Evolutionary conservation across 2,113 vertebrate species (phyloP).

Genomic region (Scolopax mira): DNA sequence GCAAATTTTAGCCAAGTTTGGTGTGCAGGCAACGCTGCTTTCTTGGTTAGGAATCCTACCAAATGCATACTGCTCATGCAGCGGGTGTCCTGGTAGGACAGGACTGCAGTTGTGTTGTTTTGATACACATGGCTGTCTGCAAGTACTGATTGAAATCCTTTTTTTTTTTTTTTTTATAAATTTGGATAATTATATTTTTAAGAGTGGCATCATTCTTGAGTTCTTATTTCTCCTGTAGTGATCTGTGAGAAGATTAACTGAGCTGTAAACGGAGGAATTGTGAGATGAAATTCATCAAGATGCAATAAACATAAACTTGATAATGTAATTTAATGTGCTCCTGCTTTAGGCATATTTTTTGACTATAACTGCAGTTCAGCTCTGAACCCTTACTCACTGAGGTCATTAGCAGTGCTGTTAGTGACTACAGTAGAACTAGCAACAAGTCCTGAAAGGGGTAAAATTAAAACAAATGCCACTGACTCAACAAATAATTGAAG

Average conservation of each 20-base stretch:
- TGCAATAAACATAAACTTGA: not conserved
- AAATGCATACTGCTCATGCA: not conserved
- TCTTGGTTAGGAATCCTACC: not conserved
- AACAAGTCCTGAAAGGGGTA: not conserved
- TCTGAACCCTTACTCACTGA: not conserved
- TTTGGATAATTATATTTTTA: not conserved
- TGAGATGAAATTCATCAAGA: not conserved
- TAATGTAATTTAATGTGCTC: not conserved
- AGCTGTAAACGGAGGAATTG: not conserved
- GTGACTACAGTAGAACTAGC: not conserved
- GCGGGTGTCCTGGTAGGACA: not conserved
- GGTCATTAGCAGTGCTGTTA: not conserved
- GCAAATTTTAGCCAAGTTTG: not conserved
- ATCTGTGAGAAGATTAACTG: not conserved
- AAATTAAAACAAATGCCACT: not conserved
- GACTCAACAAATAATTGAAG: not conserved
- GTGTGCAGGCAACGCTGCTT: accelerated
- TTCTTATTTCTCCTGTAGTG: not conserved
- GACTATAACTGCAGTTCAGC: not conserved
- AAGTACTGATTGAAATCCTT: not conserved
- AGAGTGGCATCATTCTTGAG: not conserved
- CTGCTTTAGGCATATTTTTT: not conserved
- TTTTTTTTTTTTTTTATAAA: not conserved
- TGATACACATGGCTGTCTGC: not conserved
- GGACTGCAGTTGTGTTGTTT: not conserved